phyloP scores from a whole-genome alignment of 2,797 vertebrate species.

The Gallinago stenura region DNA sequence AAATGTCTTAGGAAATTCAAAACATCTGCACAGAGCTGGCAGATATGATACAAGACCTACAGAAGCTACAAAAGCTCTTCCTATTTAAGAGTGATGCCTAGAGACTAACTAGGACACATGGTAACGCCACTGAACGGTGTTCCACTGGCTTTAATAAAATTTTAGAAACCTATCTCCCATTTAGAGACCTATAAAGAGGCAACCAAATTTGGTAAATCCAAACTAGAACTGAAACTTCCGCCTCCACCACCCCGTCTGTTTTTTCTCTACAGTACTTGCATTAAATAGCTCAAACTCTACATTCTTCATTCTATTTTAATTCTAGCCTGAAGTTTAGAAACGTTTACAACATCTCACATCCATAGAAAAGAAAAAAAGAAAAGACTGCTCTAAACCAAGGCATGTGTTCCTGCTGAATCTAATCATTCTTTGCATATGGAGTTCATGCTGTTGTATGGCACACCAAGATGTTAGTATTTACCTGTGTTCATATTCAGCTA shows the following conservation, averaged over 20 bases:
- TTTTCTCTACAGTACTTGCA: neutral
- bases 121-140: neutral
- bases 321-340: neutral
- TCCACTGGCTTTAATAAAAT: neutral
- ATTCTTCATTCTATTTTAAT: neutral
- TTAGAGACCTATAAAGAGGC: neutral
- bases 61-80: neutral
- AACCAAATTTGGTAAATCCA: neutral
- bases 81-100: neutral
- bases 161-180: neutral
- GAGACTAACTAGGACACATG: neutral
- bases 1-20: neutral
- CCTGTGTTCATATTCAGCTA: neutral
- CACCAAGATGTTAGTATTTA: neutral
- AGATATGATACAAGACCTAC: neutral
- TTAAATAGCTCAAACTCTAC: neutral
- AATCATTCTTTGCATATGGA: neutral
- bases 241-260: no score
- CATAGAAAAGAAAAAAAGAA: neutral
- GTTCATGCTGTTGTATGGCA: rapidly evolving
- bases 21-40: neutral
- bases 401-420: neutral
- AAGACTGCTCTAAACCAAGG: neutral
- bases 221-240: neutral
- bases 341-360: neutral